Conservation (phyloP, 2,113 vertebrate species). For the Antigone vipio region DNA sequence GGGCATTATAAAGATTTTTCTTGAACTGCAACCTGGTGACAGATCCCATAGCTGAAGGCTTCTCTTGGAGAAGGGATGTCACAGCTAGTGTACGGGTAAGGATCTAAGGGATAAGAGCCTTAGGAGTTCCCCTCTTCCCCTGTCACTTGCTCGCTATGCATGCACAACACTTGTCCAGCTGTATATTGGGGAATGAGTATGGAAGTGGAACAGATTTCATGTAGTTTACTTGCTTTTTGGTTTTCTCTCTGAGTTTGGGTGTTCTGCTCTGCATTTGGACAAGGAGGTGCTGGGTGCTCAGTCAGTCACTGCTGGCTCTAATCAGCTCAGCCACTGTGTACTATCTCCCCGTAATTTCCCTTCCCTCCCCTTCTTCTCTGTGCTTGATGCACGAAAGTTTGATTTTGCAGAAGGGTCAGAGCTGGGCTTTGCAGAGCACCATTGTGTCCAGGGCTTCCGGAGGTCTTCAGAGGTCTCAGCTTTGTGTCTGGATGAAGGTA, state of each 20-base stretch:
- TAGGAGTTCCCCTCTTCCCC: neutral
- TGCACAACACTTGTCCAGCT: neutral
- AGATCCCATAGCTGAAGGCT: neutral
- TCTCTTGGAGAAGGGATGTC: neutral
- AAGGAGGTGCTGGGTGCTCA: neutral
- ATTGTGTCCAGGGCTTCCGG: neutral
- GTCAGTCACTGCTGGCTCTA: neutral
- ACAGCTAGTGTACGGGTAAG: neutral
- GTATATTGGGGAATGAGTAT: neutral
- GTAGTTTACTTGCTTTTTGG: neutral
- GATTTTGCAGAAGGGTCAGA: neutral
- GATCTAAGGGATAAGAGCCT: neutral
- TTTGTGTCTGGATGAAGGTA: neutral
- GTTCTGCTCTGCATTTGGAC: neutral
- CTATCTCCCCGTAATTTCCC: fast-evolving
- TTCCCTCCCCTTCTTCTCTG: neutral
- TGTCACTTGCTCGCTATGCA: fast-evolving
- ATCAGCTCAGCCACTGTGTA: neutral
- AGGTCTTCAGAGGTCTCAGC: neutral
- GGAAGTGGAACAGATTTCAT: neutral
- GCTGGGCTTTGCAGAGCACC: neutral
- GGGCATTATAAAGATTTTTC: neutral
- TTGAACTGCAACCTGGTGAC: neutral
- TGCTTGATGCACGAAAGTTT: neutral
- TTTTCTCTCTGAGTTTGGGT: fast-evolving